phyloP scores from a whole-genome alignment of 2,888 invertebrate genomes.

The Dusona sp. region DNA sequence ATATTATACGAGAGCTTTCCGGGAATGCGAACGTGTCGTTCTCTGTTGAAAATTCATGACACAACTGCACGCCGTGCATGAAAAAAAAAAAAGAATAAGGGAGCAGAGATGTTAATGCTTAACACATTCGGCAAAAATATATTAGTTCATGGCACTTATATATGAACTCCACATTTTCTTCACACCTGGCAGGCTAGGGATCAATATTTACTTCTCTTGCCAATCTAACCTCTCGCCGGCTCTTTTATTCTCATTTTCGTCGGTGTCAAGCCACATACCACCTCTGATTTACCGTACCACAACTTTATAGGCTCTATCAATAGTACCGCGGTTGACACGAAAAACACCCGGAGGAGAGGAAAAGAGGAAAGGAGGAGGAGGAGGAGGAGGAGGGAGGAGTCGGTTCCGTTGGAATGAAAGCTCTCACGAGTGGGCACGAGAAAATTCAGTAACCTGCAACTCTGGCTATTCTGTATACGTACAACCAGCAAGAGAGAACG shows the following conservation, averaged over 20 bases:
- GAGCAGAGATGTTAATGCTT: not conserved
- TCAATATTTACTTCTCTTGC: not conserved
- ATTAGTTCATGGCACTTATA: not conserved
- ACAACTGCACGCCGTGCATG: not conserved
- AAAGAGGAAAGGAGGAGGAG: not conserved
- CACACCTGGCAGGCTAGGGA: not conserved
- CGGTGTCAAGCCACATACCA: not conserved
- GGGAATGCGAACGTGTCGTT: not conserved
- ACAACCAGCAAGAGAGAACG: not conserved
- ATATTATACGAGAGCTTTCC: slow-evolving; percentile 4
- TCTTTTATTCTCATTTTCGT: slow-evolving; percentile 1
- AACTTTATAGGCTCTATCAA: slow-evolving; percentile 66
- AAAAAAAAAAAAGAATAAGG: not conserved
- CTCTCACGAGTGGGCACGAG: slow-evolving; percentile 47
- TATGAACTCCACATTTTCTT: not conserved
- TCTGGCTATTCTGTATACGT: slow-evolving; percentile 6
- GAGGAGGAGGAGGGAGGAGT: not conserved
- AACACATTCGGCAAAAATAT: not conserved
- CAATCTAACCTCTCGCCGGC: not conserved
- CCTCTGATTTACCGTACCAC: slow-evolving; percentile 64
- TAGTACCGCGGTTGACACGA: slow-evolving; percentile 59
- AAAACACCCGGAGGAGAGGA: slow-evolving; percentile 30
- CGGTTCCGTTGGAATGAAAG: slow-evolving; percentile 18
- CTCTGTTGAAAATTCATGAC: slow-evolving; percentile 13
- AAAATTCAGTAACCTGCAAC: slow-evolving; percentile 60